Evolutionary conservation across 2,888 invertebrate species (phyloP).

Genomic region (Sphecodes monilicornis): DNA sequence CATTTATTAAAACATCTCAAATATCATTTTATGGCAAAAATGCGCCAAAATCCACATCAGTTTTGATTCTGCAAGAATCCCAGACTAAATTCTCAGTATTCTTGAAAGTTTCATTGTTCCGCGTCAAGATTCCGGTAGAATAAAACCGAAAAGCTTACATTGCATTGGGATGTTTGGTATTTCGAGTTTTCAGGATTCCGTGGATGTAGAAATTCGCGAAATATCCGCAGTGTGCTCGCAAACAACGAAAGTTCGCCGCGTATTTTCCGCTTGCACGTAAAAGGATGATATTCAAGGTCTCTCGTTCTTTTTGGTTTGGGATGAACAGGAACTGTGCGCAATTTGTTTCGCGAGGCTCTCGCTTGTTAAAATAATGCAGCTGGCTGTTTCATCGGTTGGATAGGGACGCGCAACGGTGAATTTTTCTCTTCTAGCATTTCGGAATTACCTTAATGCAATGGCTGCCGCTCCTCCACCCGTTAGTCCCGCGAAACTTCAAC

Average conservation of each 20-base stretch:
- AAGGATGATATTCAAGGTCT: not conserved
- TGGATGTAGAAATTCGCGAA: not conserved
- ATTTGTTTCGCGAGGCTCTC: not conserved
- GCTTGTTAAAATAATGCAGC: not conserved
- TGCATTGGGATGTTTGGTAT: not conserved
- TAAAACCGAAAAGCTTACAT: not conserved
- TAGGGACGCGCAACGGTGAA: not conserved
- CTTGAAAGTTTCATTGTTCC: not conserved
- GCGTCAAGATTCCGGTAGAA: not conserved
- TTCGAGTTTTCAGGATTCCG: not conserved
- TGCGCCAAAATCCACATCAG: not conserved
- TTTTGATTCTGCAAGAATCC: too few relatives aligned
- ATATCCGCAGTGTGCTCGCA: not conserved
- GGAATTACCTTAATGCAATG: not conserved
- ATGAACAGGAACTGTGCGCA: not conserved
- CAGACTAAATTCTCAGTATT: too few relatives aligned
- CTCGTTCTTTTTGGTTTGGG: not conserved
- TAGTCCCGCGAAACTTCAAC: not conserved
- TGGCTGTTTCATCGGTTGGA: not conserved
- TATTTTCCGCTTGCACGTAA: not conserved
- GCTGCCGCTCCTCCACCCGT: not conserved
- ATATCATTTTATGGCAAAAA: too few relatives aligned
- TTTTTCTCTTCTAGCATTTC: constrained; percentile 6
- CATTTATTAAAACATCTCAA: too few relatives aligned
- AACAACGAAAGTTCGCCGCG: not conserved